Evolutionary conservation across 2,113 vertebrate genomes (phyloP), one percentile per base, ranked within the genome.

Genomic region (Promerops cafer): DNA sequence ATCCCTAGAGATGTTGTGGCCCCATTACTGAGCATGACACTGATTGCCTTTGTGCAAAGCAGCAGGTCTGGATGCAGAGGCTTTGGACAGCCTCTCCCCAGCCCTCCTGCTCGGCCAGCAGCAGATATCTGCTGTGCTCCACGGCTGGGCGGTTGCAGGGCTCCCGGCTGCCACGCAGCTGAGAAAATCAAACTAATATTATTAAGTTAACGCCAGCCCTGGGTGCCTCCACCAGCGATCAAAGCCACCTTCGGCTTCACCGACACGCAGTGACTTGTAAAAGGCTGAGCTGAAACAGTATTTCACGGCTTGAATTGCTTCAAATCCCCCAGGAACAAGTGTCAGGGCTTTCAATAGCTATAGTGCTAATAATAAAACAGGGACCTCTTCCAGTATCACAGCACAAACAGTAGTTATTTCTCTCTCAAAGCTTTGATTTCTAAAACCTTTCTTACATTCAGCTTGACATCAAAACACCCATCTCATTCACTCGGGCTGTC

Each of bases 381-480:
- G 87, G 84, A 91, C 68, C 75, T 88, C 92, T 91, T 53, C 93
- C 87, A 77, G 39, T 44, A 90, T 82, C 91, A 74, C 53, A 94
- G 94, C 92, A 74, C 94, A 85, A 91, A 76, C 87, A 44, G 66
- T 37, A 59, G 75, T 86, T 90, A 92, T 94, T 96, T 90, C 93
- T 95, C 91, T 70, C 49, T 54, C 93, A 94, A 83, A 95, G 92
- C 95, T 97, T 83, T 91, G 92, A 96, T 96, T 94, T 93, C 78
- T 80, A 88, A 95, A 96, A 85, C 90, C 95, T 93, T 80, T 35
- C 95, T 95, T 90, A 85, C 90, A 94, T 94, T 76, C 89, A 61
- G 74, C 68, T 84, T 90, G 93, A 93, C 87, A 93, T 90, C 91
- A 94, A 85, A 97, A 94, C 94, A 94, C 95, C 95, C 95, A 93